A percentile compares a stretch with the other conserved stretches of the same genome.
These are phyloP conservation scores for Spodoptera littoralis DNA, from an alignment of 2,888 invertebrate species.

Conservation along the genomic window DNA sequence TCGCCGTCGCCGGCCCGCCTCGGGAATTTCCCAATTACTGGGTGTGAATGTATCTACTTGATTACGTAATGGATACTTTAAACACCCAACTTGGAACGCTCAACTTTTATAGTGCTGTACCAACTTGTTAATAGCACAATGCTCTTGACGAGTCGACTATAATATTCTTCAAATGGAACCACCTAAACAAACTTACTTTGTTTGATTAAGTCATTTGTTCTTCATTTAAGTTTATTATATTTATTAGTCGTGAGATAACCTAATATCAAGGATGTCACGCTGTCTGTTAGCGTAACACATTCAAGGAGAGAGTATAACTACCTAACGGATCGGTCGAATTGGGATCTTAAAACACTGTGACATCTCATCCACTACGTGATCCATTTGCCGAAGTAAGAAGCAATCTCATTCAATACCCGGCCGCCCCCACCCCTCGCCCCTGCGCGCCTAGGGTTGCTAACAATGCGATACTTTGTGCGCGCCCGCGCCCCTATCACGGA, in stretches of 20 bases:
- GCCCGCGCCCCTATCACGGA: slow-evolving; percentile 77
- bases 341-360: slow-evolving; percentile 89
- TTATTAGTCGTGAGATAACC: slow-evolving; percentile 22
- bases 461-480: slow-evolving; percentile 83
- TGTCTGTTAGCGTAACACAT: slow-evolving; percentile 40
- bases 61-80: slow-evolving; percentile 78
- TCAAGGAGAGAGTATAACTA: slow-evolving; percentile 67
- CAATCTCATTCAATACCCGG: slow-evolving; percentile 89
- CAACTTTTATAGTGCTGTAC: slow-evolving; percentile 37
- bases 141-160: slow-evolving; percentile 18
- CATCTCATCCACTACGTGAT: slow-evolving; percentile 90
- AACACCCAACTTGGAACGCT: slow-evolving; percentile 46
- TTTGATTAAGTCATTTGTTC: slow-evolving; percentile 12
- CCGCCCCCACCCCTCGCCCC: slow-evolving; percentile 66
- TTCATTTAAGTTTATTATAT: slow-evolving; percentile 9
- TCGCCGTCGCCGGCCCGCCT: slow-evolving; percentile 73
- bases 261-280: slow-evolving; percentile 14
- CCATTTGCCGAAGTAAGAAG: slow-evolving; percentile 90
- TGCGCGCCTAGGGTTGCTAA: slow-evolving; percentile 78
- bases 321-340: slow-evolving; percentile 82
- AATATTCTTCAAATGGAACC: slow-evolving; percentile 26
- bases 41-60: slow-evolving; percentile 85
- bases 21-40: slow-evolving; percentile 88
- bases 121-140: slow-evolving; percentile 37
- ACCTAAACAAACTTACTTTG: slow-evolving; percentile 6